Evolutionary conservation across 2,113 vertebrate genomes (phyloP), one percentile per base, ranked within the genome.

Genomic region (Lophius piscatorius): DNA sequence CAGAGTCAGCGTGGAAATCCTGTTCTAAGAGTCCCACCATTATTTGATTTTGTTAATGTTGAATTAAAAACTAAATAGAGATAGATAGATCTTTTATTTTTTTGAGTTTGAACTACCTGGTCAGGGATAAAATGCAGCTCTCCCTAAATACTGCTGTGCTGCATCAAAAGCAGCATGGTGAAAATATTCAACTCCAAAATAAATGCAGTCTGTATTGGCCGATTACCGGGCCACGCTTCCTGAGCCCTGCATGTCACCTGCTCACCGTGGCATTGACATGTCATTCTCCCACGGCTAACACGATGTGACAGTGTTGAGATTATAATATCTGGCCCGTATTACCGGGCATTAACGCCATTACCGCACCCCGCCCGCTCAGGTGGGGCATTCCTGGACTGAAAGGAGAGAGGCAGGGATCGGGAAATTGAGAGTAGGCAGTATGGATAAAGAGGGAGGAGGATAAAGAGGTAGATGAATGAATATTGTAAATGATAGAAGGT

Each of bases 261-360:
- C 79, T 86, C 80, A 29, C 83, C 9, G 64, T 80, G 73, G 85
- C 90, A 93, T 93, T 93, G 91, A 93, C 89, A 91, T 86, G 76
- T 93, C 91, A 93, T 90, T 91, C 88, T 91, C 85, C 65, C 42
- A 8, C 80, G 10, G 61, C 91, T 93, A 93, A 93, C 91, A 82
- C 88, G 66, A 89, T 91, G 88, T 93, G 91, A 93, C 91, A 93
- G 90, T 89, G 83, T 87, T 85, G 88, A 93, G 91, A 92, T 92
- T 92, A 92, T 93, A 91, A 93, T 93, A 92, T 92, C 91, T 91
- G 91, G 83, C 88, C 87, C 84, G 71, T 83, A 92, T 93, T 93
- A 92, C 90, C 77, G 66, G 62, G 84, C 88, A 92, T 92, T 92
- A 93, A 84, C 68, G 83, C 79, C 78, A 90, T 92, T 92, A 91